A percentile compares a stretch with the other conserved stretches of the same genome.
phyloP scores from a whole-genome alignment of 1,140 invertebrate species.

The Geopemphigus sp. region DNA sequence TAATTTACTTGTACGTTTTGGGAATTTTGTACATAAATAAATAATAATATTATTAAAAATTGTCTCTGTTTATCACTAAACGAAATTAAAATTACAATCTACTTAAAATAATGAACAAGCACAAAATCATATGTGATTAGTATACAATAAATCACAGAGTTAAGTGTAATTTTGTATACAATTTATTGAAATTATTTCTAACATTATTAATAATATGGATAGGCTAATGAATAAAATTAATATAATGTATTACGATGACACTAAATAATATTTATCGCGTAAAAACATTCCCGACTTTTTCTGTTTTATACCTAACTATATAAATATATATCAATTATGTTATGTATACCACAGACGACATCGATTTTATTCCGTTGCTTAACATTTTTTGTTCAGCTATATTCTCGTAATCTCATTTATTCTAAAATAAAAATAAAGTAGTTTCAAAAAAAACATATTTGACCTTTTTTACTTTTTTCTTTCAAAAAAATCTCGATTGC shows the following conservation, averaged over 20 bases:
- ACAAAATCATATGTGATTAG: not conserved
- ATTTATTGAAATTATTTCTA: slow-evolving; percentile 30
- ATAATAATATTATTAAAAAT: not conserved
- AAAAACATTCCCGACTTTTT: slow-evolving; percentile 12
- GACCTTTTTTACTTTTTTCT: no score
- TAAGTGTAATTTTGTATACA: slow-evolving; percentile 20
- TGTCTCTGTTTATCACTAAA: slow-evolving; percentile 14
- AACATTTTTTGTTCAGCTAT: not conserved
- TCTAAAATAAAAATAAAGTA: not conserved
- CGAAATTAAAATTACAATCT: not conserved
- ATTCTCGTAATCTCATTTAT: not conserved
- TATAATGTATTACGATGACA: no score
- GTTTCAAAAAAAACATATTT: not conserved
- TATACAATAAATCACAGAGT: not conserved
- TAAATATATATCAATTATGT: no score
- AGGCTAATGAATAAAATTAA: not conserved
- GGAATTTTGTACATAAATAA: slow-evolving; percentile 5
- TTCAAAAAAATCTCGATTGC: no score
- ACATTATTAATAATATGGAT: slow-evolving; percentile 11
- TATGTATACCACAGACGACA: no score
- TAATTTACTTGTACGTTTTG: not conserved
- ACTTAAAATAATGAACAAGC: not conserved
- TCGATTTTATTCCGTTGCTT: not conserved
- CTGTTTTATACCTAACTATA: not conserved
- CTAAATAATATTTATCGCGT: slow-evolving; percentile 16